Conservation (phyloP, 1,140 invertebrate genomes). For the Eueides isabella region DNA sequence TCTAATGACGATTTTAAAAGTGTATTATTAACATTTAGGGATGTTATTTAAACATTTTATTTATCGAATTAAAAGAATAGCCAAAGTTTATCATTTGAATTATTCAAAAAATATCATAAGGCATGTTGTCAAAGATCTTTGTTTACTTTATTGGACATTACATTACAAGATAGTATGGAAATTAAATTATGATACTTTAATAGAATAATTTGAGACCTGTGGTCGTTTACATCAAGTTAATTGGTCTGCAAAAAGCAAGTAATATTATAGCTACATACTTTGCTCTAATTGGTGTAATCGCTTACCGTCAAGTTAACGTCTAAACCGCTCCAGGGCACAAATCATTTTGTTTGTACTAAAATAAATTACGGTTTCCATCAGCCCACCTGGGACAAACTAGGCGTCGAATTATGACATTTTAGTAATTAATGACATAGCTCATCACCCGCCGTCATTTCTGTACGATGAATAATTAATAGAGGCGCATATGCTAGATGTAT, state of each 20-base stretch:
- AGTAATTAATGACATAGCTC: slow-evolving; percentile 57
- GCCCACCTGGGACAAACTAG: slow-evolving; percentile 55
- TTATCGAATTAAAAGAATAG: no score
- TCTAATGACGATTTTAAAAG: no score
- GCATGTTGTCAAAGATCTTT: background rate
- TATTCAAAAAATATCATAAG: background rate
- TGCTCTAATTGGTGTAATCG: slow-evolving; percentile 20
- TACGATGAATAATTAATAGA: slow-evolving; percentile 43
- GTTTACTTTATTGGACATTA: background rate
- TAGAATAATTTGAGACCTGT: background rate
- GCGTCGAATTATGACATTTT: slow-evolving; percentile 56
- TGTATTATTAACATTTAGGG: background rate
- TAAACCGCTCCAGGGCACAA: slow-evolving; percentile 15
- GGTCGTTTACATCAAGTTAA: background rate
- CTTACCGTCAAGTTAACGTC: slow-evolving; percentile 20
- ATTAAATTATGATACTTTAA: background rate
- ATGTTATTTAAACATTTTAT: background rate
- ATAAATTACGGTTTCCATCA: slow-evolving; percentile 46
- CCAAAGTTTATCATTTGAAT: background rate
- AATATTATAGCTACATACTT: slow-evolving; percentile 11
- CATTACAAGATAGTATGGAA: no score
- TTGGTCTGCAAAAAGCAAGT: background rate
- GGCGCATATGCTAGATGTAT: slow-evolving; percentile 31
- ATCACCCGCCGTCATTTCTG: slow-evolving; percentile 41
- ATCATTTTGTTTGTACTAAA: slow-evolving; percentile 29